Conservation (phyloP, 1,140 invertebrate genomes). For the Nephotettix cincticeps region DNA sequence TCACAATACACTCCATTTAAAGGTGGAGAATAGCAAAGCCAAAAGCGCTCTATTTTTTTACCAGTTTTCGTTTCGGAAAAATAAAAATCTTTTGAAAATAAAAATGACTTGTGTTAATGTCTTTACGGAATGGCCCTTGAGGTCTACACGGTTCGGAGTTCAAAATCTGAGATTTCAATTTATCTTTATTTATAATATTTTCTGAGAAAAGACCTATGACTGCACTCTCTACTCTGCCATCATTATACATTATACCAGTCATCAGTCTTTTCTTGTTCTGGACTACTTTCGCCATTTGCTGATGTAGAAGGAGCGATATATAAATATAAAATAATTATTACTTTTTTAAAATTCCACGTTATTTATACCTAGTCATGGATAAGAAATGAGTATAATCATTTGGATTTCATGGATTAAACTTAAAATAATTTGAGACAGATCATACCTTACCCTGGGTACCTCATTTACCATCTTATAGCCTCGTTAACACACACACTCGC, state of each 20-base stretch:
- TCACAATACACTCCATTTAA: slow-evolving; percentile 20
- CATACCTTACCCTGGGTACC: too few species aligned
- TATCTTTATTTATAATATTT: neutral
- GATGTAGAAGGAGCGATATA: too few species aligned
- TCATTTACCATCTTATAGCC: too few species aligned
- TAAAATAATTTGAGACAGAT: too few species aligned
- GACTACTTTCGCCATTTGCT: too few species aligned
- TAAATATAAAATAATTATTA: too few species aligned
- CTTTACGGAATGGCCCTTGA: slow-evolving; percentile 18
- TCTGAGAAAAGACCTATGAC: slow-evolving; percentile 22
- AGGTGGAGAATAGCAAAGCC: slow-evolving; percentile 10
- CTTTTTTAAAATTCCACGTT: too few species aligned
- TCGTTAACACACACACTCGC: too few species aligned
- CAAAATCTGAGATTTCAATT: slow-evolving; percentile 2
- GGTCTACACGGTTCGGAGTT: slow-evolving; percentile 18
- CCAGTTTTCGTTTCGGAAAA: slow-evolving; percentile 18
- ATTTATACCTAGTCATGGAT: too few species aligned
- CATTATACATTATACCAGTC: neutral
- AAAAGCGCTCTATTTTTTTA: too few species aligned
- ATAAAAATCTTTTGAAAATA: slow-evolving; percentile 3
- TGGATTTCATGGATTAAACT: too few species aligned
- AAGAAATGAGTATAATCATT: too few species aligned
- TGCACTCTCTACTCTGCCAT: slow-evolving; percentile 8
- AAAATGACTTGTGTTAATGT: neutral
- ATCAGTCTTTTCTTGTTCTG: slow-evolving; percentile 7